Evolutionary conservation across 2,888 invertebrate genomes (phyloP), one percentile per base, ranked within the genome.

Genomic region (Calameuta filiformis): DNA sequence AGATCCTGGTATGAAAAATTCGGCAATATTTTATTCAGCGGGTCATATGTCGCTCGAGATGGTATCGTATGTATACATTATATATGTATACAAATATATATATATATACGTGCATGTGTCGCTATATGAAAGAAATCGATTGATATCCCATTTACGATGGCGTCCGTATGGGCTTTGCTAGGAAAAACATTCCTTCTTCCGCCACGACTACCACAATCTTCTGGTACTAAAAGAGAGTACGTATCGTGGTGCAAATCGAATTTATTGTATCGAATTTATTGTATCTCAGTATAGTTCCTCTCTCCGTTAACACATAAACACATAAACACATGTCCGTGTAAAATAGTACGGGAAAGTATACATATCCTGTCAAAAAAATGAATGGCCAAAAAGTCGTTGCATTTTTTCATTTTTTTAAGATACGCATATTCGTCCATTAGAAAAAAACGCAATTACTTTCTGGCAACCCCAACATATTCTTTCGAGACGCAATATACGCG

Each of bases 21-120:
- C 33, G 71, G 31, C 71, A 23, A 71, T 71, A 71, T 71, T 71
- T 71, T 71, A 71, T 71, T 71, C 71, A 31, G 71, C 71, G 12
- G 71, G 71, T 71, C 33, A 71, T 71, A 71, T 34, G 33, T 71
- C 71, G 71, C 56, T 56, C 23, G 56, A 2, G 9, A 56, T 56
- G 15, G 56, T 56, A 23, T 56, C 9, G 56, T 56, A 56, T 56
- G 56, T 56, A 56, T 56, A 56, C 56, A 23, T 56, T 56, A 56
- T 56, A 56, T 56, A 0, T 35, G 11, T 35, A 23, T 23, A 56
- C 2, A 9, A 23, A 15, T 40, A 15, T 37, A 37, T 33, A 4
- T 12, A 35, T 35, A 11, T 40, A 56, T 56, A 23, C 23, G 23
- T 23, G 9, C 23, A 56, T 56, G 56, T 56, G 9, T 56, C 6